These are phyloP conservation scores for Egretta garzetta DNA, from an alignment of 2,113 vertebrate genomes.

Conservation along the genomic window DNA sequence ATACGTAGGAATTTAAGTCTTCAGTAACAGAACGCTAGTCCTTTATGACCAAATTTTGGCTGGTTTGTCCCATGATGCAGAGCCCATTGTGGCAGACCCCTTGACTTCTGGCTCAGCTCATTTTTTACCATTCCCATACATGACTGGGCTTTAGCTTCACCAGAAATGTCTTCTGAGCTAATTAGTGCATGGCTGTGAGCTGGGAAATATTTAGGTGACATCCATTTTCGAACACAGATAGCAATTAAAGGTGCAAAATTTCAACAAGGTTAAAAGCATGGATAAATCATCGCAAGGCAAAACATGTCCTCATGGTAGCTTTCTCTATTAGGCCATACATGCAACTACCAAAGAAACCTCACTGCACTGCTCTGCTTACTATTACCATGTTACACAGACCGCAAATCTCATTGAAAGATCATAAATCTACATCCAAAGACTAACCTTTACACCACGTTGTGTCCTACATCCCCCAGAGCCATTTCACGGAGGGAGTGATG, in stretches of 20 bases:
- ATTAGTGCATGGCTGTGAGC: background rate
- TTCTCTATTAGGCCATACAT: background rate
- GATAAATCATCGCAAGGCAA: background rate
- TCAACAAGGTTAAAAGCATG: background rate
- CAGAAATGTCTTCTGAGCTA: background rate
- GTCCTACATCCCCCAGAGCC: no score
- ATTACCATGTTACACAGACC: fast-evolving
- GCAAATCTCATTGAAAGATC: background rate
- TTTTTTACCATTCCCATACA: background rate
- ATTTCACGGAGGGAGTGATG: background rate
- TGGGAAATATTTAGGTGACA: background rate
- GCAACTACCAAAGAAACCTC: background rate
- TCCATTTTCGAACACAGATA: background rate
- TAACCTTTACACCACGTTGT: background rate
- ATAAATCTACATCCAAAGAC: background rate
- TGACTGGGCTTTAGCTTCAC: background rate
- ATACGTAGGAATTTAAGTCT: background rate
- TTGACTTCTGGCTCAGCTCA: background rate
- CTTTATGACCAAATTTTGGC: background rate
- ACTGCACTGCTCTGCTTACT: background rate
- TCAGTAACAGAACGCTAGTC: background rate
- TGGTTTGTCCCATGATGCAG: background rate
- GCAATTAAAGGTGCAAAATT: background rate
- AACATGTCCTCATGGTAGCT: fast-evolving
- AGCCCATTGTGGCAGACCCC: background rate